These are phyloP conservation scores for Hydrotaea cyrtoneurina DNA, from an alignment of 2,888 invertebrate genomes.

Conservation along the genomic window DNA sequence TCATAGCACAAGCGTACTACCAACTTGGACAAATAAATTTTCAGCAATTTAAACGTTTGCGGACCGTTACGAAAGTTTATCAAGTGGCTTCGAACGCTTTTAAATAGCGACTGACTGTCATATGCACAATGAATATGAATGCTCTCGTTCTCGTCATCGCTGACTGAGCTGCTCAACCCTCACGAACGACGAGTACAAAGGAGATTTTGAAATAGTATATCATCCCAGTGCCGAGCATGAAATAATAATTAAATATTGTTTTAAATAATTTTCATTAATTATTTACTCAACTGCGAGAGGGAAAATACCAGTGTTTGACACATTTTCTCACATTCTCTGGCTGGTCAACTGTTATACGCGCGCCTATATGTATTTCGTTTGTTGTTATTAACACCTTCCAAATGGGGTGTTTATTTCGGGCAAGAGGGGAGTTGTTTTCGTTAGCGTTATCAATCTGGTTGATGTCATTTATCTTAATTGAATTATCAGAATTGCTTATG, in stretches of 20 bases:
- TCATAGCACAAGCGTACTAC: neutral
- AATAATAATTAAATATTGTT: slow-evolving; percentile 45
- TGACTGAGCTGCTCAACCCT: no score
- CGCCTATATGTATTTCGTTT: neutral
- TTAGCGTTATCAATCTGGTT: slow-evolving; percentile 26
- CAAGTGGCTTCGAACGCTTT: slow-evolving; percentile 23
- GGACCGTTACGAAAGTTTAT: neutral
- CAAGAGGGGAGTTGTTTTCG: neutral
- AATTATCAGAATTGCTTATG: slow-evolving; percentile 28
- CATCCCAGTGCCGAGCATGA: slow-evolving; percentile 43
- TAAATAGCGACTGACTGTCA: slow-evolving; percentile 19
- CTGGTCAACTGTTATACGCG: slow-evolving; percentile 8
- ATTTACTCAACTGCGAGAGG: slow-evolving; percentile 44
- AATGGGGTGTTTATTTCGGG: neutral
- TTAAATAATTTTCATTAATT: slow-evolving; percentile 55
- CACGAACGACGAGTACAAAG: neutral
- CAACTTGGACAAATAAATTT: neutral
- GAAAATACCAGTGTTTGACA: neutral
- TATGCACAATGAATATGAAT: neutral
- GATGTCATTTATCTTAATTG: slow-evolving; percentile 34
- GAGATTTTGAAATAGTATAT: slow-evolving; percentile 25
- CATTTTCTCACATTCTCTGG: neutral
- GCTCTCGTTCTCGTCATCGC: slow-evolving; percentile 18
- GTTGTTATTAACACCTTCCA: neutral
- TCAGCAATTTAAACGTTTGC: neutral